phyloP scores from a whole-genome alignment of 1,140 invertebrate species.

The Aphaenogaster ashmeadi region DNA sequence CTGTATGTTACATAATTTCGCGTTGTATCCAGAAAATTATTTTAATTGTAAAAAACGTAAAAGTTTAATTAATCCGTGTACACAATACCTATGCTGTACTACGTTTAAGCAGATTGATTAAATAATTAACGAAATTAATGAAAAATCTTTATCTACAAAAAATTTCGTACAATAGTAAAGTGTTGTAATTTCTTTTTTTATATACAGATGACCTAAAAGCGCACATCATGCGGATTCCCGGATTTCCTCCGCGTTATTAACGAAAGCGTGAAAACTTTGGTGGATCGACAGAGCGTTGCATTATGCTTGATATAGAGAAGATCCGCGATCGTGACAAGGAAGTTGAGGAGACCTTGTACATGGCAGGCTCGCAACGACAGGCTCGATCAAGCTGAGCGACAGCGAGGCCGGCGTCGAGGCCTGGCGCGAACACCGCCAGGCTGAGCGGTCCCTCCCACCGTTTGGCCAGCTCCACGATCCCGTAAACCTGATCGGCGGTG shows the following conservation, averaged over 20 bases:
- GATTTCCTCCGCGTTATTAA: not conserved
- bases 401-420: slow-evolving; percentile 89
- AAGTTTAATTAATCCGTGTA: not conserved
- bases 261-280: not conserved
- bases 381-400: slow-evolving; percentile 89
- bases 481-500: slow-evolving; percentile 91
- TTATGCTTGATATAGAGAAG: not conserved
- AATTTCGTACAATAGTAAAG: not conserved
- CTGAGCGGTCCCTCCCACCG: slow-evolving; percentile 92
- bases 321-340: slow-evolving; percentile 21
- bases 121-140: not conserved
- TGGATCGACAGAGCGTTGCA: not conserved
- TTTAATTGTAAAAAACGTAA: not conserved
- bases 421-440: slow-evolving; percentile 91
- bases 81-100: not conserved
- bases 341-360: slow-evolving; percentile 87
- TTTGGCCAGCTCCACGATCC: slow-evolving; percentile 90
- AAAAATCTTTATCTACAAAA: not conserved
- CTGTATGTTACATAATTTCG: not conserved
- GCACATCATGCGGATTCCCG: no score
- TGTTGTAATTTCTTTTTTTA: not conserved
- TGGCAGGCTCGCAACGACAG: slow-evolving; percentile 89
- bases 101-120: slow-evolving; percentile 11
- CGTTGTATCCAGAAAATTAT: not conserved
- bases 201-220: not conserved